These are phyloP conservation scores for Balanococcus diminutus DNA, from an alignment of 2,888 invertebrate genomes.

Conservation along the genomic window DNA sequence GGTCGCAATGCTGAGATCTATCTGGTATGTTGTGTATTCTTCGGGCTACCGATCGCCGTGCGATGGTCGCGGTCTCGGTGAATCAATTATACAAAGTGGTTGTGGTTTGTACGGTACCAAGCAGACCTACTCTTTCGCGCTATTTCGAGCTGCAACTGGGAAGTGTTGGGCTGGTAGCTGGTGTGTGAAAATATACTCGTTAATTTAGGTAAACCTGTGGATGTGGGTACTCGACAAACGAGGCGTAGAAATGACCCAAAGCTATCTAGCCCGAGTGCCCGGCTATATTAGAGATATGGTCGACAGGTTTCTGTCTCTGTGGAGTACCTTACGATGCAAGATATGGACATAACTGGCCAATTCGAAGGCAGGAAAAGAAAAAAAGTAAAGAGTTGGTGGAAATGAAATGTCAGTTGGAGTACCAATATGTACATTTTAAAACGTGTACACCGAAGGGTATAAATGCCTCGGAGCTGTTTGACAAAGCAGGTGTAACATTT, in stretches of 20 bases:
- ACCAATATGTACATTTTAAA: not conserved
- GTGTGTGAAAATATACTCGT: not conserved
- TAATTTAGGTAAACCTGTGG: not conserved
- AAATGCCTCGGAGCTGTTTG: conserved; percentile 4
- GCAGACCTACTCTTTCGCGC: not conserved
- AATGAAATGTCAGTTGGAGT: not conserved
- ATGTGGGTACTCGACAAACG: not conserved
- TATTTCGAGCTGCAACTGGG: not conserved
- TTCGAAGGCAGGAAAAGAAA: not conserved
- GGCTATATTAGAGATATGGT: not conserved
- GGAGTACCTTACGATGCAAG: not conserved
- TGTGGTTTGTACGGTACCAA: not conserved
- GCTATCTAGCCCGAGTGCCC: not conserved
- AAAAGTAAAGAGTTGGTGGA: not conserved
- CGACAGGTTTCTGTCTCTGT: not conserved
- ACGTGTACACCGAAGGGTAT: not conserved
- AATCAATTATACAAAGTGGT: not conserved
- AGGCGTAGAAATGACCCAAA: not conserved
- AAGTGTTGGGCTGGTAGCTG: not conserved
- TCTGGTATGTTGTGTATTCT: not conserved
- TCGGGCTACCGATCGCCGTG: not conserved
- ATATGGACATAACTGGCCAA: not conserved
- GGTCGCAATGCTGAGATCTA: not conserved
- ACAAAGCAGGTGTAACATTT: conserved; percentile 29
- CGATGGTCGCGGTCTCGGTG: not conserved